Evolutionary conservation across 30 jellyfish, hydroid and myxozoan genomes (phyloP), one percentile per base, ranked within the genome.

Genomic region (Turritopsis rubra): DNA sequence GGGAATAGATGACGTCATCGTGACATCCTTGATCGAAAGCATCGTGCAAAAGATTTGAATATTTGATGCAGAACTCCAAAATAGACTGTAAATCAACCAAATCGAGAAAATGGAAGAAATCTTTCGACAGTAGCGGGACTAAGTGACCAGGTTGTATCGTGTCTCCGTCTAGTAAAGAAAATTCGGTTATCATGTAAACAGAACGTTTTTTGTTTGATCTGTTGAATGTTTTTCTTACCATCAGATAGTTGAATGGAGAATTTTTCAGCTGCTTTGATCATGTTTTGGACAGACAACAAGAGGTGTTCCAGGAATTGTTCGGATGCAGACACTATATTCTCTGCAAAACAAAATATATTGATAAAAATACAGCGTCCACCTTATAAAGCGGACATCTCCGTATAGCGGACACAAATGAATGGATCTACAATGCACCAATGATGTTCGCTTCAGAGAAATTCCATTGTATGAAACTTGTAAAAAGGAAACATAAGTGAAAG

Each of bases 111-210:
- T 52, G 53, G 73, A 75, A 60, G 68, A 90, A 90, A 27, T 77
- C 72, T 71, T 52, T 86, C 75, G 92, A 84, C 17, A 90, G 95
- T 23, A 75, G 68, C 30, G 92, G 91, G 29, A 75, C 21, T 20
- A 90, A 75, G 26, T 85, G 91, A 1, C 95, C 97, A 21, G 83
- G 84, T 28, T 21, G 23, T 29, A 82, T 1, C 21, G 77, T 0
- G 30, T n/a, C 77, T 68, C 30, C 77, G 30, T 23, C 77, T 68
- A 68, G 19, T 8, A 68, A 68, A 7, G 17, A 68, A 68, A 7
- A 7, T 41, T 41, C 60, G 60, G 13, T 41, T n/a, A n/a, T 41
- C 60, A 41, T 41, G 9, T 13, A 41, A 41, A 41, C 60, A 41
- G 13, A 41, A n/a, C n/a, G n/a, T n/a, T n/a, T n/a, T n/a, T n/a